phyloP scores from a whole-genome alignment of 1,140 invertebrate genomes.

The Sminthurinus signatus region DNA sequence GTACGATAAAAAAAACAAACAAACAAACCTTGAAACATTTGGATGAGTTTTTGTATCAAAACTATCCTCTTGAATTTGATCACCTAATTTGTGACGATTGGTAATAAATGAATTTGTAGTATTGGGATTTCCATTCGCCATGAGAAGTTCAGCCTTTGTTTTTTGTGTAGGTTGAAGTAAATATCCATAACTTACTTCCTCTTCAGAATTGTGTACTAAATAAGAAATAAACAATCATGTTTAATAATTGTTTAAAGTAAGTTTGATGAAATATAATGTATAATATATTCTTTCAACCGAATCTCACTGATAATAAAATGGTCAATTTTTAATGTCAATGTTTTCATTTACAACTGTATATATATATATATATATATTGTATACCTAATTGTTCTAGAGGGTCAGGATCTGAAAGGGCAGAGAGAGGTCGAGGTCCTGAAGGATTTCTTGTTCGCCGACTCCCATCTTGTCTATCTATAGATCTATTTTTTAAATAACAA shows the following conservation, averaged over 20 bases:
- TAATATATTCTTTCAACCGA: no score
- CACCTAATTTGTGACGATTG: neutral
- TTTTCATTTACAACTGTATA: no score
- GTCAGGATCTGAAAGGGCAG: slow-evolving; percentile 75
- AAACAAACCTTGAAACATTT: slow-evolving; percentile 8
- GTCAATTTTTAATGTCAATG: no score
- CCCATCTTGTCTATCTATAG: slow-evolving; percentile 54
- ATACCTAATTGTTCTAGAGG: slow-evolving; percentile 76
- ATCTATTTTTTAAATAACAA: no score
- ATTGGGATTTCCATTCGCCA: no score
- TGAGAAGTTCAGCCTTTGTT: neutral
- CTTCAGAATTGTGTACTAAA: slow-evolving; percentile 44
- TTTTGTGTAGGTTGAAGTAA: slow-evolving; percentile 58
- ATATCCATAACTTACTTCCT: slow-evolving; percentile 72
- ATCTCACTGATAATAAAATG: no score
- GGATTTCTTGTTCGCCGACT: slow-evolving; percentile 67
- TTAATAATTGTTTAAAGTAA: no score
- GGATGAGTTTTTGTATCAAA: neutral
- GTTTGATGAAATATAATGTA: no score
- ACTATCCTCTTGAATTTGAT: neutral
- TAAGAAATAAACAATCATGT: no score
- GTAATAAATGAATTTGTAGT: neutral
- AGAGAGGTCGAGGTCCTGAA: slow-evolving; percentile 71
- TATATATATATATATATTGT: no score
- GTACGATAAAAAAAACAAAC: no score